Conservation (phyloP, 1,140 invertebrate species). For the Ylistrum balloti region DNA sequence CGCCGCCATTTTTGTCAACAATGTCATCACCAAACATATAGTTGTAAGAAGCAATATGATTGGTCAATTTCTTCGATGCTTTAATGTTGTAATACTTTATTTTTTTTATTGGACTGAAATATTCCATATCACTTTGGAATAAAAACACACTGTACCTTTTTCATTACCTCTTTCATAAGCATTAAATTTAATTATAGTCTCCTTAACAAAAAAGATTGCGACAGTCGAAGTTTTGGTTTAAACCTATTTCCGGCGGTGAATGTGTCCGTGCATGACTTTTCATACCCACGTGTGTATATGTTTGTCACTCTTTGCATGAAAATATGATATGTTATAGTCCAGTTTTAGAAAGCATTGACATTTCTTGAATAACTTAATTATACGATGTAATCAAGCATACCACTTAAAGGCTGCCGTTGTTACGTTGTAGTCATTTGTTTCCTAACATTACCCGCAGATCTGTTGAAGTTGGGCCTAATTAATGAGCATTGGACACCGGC, state of each 20-base stretch:
- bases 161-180: no score
- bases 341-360: no score
- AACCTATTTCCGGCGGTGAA: slow-evolving; percentile 16
- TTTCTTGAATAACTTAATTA: no score
- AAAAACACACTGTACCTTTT: no score
- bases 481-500: no score
- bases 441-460: no score
- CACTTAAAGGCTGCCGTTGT: no score
- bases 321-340: no score
- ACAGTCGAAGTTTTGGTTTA: neutral
- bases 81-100: slow-evolving; percentile 13
- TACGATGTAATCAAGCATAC: no score
- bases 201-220: neutral
- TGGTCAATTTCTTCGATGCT: neutral
- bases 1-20: slow-evolving; percentile 31
- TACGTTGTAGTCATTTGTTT: no score
- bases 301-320: neutral
- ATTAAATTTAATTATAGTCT: neutral
- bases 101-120: neutral
- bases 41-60: neutral
- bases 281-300: neutral
- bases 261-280: slow-evolving; percentile 12
- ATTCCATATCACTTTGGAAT: no score
- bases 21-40: neutral
- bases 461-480: no score